Conservation (phyloP, 2,888 invertebrate species). For the Athripsodes cinereus region DNA sequence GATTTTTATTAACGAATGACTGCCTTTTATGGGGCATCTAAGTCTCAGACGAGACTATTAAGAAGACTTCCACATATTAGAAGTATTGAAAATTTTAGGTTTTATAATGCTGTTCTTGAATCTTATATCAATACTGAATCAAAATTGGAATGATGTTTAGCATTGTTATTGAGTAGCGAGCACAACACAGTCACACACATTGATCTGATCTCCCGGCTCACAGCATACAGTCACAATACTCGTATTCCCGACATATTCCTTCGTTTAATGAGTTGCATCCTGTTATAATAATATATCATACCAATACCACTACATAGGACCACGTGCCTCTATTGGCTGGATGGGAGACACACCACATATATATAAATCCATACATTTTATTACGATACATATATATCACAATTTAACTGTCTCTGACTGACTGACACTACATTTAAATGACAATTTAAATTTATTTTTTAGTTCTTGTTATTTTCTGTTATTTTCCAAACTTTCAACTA, state of each 20-base stretch:
- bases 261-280: constrained; percentile 24
- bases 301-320: neutral
- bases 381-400: neutral
- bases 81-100: too few relatives aligned
- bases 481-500: neutral
- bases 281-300: constrained; percentile 5
- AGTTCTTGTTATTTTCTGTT: neutral
- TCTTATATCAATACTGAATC: too few relatives aligned
- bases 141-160: too few relatives aligned
- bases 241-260: constrained; percentile 15
- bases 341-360: neutral
- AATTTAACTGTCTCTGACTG: neutral
- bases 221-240: constrained; percentile 5
- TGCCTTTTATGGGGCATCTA: too few relatives aligned
- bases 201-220: neutral
- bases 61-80: too few relatives aligned
- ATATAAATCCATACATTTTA: neutral
- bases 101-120: too few relatives aligned
- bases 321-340: neutral
- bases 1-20: too few relatives aligned
- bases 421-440: neutral
- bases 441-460: neutral
- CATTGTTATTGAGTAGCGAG: too few relatives aligned
- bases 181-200: too few relatives aligned
- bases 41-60: too few relatives aligned